These are phyloP conservation scores for Nemurella pictetii DNA, from an alignment of 2,888 invertebrate genomes.

Conservation along the genomic window DNA sequence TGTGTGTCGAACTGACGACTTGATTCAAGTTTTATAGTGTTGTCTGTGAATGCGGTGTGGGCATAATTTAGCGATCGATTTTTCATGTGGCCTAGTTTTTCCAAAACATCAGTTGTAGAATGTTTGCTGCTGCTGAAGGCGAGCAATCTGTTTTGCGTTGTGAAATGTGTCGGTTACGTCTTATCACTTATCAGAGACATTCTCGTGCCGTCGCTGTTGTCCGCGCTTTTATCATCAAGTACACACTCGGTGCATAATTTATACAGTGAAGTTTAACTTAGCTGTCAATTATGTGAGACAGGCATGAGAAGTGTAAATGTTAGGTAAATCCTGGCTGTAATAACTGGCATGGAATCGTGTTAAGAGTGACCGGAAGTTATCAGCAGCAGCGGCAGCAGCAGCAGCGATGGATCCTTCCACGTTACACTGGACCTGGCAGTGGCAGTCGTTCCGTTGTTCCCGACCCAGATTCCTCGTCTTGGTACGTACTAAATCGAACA, in stretches of 20 bases:
- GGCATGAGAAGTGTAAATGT: too few relatives aligned
- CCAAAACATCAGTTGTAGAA: background rate
- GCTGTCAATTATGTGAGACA: too few relatives aligned
- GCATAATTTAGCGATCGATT: background rate
- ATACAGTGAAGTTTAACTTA: too few relatives aligned
- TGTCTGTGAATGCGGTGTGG: background rate
- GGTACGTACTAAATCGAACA: too few relatives aligned
- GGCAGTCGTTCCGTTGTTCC: constrained; percentile 43
- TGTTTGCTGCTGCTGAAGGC: background rate
- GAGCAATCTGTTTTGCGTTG: background rate
- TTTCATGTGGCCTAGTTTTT: background rate
- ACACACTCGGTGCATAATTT: too few relatives aligned
- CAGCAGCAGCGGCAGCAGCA: too few relatives aligned
- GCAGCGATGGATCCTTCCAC: background rate
- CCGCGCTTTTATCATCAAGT: too few relatives aligned
- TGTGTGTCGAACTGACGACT: background rate
- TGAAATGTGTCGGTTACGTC: background rate
- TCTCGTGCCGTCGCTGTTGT: too few relatives aligned
- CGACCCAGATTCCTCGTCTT: constrained; percentile 43
- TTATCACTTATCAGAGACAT: too few relatives aligned
- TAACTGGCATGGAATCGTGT: too few relatives aligned
- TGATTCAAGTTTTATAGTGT: background rate
- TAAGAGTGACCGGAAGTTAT: too few relatives aligned
- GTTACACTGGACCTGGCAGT: constrained; percentile 43
- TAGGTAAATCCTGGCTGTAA: too few relatives aligned